A percentile compares a stretch with the other conserved stretches of the same genome.
phyloP scores from a whole-genome alignment of 2,113 vertebrate genomes.

The Abramis brama region DNA sequence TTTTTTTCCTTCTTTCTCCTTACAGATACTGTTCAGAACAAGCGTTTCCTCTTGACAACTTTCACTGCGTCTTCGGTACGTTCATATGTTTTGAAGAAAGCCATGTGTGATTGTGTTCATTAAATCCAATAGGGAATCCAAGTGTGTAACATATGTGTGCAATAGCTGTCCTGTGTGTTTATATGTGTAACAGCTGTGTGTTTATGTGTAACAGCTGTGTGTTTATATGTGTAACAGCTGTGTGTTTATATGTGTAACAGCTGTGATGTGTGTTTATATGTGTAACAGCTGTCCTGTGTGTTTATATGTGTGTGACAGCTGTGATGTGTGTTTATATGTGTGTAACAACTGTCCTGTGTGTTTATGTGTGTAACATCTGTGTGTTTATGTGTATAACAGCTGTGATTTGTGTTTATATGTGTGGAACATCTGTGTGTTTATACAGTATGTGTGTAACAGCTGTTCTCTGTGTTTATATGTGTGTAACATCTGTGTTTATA shows the following conservation, averaged over 20 bases:
- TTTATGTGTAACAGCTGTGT: background rate
- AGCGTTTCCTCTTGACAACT: constrained; percentile 66
- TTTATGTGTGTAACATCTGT: no score
- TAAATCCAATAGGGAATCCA: background rate
- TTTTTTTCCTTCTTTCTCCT: constrained; percentile 9
- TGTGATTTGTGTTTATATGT: background rate
- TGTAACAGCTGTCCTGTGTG: background rate
- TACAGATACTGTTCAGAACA: constrained; percentile 73
- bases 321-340: background rate
- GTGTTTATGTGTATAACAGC: no score
- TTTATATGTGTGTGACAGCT: constrained; percentile 5
- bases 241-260: no score
- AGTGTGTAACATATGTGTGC: constrained; percentile 58
- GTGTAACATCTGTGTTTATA: constrained; percentile 54
- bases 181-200: no score
- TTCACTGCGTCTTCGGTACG: constrained; percentile 73
- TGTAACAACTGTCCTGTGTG: no score
- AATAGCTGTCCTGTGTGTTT: no score
- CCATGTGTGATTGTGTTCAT: background rate
- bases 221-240: background rate
- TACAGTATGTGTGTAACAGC: no score
- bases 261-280: background rate
- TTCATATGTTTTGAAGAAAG: constrained; percentile 5
- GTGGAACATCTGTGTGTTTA: background rate
- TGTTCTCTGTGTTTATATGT: background rate